phyloP scores from a whole-genome alignment of 2,888 invertebrate species.

The Orthosia gothica region DNA sequence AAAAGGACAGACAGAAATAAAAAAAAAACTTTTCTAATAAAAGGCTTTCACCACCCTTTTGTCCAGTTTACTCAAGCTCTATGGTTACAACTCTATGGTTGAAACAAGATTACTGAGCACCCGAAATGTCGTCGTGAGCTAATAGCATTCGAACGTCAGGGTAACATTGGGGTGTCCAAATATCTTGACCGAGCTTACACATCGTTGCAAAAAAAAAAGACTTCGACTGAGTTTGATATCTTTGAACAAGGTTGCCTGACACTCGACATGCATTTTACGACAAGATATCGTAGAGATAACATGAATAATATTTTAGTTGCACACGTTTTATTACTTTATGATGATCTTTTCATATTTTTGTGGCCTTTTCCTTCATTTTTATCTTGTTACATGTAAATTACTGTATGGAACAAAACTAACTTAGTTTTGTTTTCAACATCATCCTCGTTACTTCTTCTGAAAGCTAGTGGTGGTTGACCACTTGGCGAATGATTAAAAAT shows the following conservation, averaged over 20 bases:
- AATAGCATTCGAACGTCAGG: no score
- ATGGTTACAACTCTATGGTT: no score
- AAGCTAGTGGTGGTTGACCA: no score
- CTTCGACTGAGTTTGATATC: no score
- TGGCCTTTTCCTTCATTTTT: background rate
- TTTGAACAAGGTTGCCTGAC: background rate
- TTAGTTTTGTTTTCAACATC: background rate
- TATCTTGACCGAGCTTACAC: background rate
- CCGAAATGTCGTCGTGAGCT: no score
- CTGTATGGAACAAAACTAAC: background rate
- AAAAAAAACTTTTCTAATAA: background rate
- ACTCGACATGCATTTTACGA: slow-evolving; percentile 27
- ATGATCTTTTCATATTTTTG: slow-evolving; percentile 6
- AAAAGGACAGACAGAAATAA: background rate
- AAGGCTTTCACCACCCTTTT: background rate
- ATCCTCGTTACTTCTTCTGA: no score
- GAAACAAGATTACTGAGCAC: background rate
- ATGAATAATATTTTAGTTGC: background rate
- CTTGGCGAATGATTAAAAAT: background rate
- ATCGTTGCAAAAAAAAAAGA: background rate
- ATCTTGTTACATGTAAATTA: background rate
- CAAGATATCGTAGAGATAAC: slow-evolving; percentile 16
- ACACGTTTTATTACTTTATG: slow-evolving; percentile 1
- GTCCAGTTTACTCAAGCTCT: background rate
- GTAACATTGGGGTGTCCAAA: no score